phyloP scores from a whole-genome alignment of 2,113 vertebrate genomes.

The Gobius niger region DNA sequence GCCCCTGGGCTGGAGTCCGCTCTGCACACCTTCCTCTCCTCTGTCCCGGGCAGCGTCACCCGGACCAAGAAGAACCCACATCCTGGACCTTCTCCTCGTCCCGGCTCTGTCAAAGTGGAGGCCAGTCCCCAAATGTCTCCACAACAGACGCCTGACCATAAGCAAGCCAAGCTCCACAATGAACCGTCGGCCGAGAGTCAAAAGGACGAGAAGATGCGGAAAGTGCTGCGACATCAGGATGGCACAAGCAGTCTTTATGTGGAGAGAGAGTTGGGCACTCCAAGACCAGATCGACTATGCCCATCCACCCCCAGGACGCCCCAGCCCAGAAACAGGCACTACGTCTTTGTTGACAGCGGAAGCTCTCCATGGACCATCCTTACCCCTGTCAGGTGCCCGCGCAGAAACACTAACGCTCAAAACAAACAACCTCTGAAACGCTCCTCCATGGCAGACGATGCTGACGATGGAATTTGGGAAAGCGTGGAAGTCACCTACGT shows the following conservation, averaged over 20 bases:
- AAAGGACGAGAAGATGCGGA: slow-evolving; percentile 41
- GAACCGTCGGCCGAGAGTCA: slow-evolving; percentile 10
- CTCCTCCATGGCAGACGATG: slow-evolving; percentile 20
- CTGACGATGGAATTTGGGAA: slow-evolving; percentile 55
- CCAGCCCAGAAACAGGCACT: slow-evolving; percentile 51
- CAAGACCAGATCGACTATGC: not conserved
- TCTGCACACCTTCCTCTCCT: slow-evolving; percentile 68
- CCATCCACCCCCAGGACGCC: slow-evolving; percentile 50
- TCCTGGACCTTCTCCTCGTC: slow-evolving; percentile 5
- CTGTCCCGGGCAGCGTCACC: slow-evolving; percentile 13
- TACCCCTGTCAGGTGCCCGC: slow-evolving; percentile 60
- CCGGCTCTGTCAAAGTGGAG: slow-evolving; percentile 11
- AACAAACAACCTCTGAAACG: slow-evolving; percentile 3
- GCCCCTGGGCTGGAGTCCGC: slow-evolving; percentile 60
- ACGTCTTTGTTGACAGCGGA: slow-evolving; percentile 49
- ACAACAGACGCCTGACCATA: slow-evolving; percentile 28
- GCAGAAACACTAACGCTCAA: not conserved
- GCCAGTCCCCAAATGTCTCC: not conserved
- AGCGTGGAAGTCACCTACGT: not conserved
- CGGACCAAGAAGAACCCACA: slow-evolving; percentile 43
- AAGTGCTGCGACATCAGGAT: slow-evolving; percentile 46
- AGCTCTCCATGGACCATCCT: slow-evolving; percentile 75
- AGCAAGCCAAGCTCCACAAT: slow-evolving; percentile 21
- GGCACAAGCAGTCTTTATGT: slow-evolving; percentile 11
- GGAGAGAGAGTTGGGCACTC: slow-evolving; percentile 18